Base-by-base conservation (phyloP, 2,888 invertebrate genomes). In the Eulithis testata region DNA sequence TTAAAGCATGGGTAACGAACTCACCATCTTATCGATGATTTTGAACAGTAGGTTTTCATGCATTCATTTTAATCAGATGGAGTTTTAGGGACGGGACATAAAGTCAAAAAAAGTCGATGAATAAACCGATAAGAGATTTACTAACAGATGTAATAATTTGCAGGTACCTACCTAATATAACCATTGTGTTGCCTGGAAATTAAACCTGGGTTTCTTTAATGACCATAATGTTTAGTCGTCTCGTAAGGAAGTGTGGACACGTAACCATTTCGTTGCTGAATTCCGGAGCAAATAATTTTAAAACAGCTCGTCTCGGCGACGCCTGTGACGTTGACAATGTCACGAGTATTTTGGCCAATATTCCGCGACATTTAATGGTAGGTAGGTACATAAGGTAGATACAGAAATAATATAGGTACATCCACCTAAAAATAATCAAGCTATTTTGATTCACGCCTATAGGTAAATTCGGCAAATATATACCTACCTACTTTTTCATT, bases 281-380 rank as follows among this genome's bases (percentile, higher is more conserved):
- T 80, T 78, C 78, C 76, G 69, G 76, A 68, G 77, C 76, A 75
- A 74, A 79, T 84, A 81, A 84, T 80, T 86, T 84, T 86, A 84
- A 82, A 81, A 76, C 74, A 68, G 66, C 77, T 76, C 82, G 84
- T 72, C 83, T 75, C 73, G 53, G 14, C 73, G 85, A 73, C 85
- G 84, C 85, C 82, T 74, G 78, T 85, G 82, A 82, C 86, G 82
- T 76, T 65, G 52, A 65, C 77, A 78, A 79, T 78, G 79, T 81
- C 83, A 79, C 70, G 73, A 75, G 74, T 79, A 74, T 82, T 79
- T 78, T 80, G 73, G 69, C 70, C 72, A 76, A 77, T 73, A 73
- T 73, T 76, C 66, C 63, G 67, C 74, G 63, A 66, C 69, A 73
- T 67, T 51, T 56, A 64, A 50, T 57, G 47, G 21, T 21, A 21